These are phyloP conservation scores for Scaptomyza polygonia DNA, from an alignment of 2,888 invertebrate species.

Conservation along the genomic window DNA sequence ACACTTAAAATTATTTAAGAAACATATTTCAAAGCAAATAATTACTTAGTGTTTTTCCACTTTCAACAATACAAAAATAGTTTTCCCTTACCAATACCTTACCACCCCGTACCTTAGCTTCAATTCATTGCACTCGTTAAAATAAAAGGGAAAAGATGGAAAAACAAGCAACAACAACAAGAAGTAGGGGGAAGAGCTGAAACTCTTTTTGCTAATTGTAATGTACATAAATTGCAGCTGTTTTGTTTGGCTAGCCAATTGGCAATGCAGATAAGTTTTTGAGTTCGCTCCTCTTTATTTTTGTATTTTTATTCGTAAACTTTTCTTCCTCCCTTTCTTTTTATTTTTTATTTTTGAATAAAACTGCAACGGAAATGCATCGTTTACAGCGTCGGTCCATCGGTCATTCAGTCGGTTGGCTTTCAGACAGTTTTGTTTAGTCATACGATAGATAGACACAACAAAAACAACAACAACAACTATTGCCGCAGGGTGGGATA, in stretches of 20 bases:
- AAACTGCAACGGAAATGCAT: conserved; percentile 71
- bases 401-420: conserved; percentile 21
- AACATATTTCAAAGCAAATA: background rate
- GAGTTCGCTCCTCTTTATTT: conserved; percentile 12
- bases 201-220: conserved; percentile 68
- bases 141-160: conserved; percentile 3
- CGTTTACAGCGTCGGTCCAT: conserved; percentile 56
- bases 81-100: background rate
- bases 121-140: conserved; percentile 12
- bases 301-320: conserved; percentile 14
- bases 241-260: conserved; percentile 58
- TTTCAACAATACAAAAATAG: background rate
- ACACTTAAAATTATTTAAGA: background rate
- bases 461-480: conserved; percentile 35
- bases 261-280: conserved; percentile 75
- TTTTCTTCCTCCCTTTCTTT: conserved; percentile 8
- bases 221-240: conserved; percentile 76
- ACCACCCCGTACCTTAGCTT: background rate
- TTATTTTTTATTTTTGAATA: conserved; percentile 31
- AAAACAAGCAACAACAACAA: no score
- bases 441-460: conserved; percentile 43
- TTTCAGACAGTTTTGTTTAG: conserved; percentile 50
- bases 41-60: no score
- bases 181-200: conserved; percentile 34
- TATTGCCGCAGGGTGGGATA: background rate